Conservation (phyloP, 2,797 vertebrate genomes). For the Scolopax bukidnonensis region DNA sequence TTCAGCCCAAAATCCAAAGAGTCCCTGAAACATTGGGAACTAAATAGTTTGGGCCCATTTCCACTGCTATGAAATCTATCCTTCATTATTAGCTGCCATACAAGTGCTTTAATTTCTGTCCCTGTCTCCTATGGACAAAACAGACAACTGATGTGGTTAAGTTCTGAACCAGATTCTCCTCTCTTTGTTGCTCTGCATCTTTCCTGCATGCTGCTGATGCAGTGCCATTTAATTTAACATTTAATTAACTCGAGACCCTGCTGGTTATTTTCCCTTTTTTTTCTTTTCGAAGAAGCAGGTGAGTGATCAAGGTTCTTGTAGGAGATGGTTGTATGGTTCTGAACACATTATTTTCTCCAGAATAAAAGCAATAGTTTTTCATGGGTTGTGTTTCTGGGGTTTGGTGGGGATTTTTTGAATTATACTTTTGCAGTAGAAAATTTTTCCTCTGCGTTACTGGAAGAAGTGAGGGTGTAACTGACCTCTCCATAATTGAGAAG, state of each 20-base stretch:
- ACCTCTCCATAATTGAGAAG: not conserved
- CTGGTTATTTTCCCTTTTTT: not conserved
- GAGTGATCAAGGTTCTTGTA: not conserved
- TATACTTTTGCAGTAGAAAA: not conserved
- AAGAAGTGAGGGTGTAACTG: not conserved
- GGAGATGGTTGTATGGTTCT: not conserved
- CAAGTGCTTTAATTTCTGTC: constrained; percentile 17
- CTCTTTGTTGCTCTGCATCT: not conserved
- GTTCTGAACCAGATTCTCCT: not conserved
- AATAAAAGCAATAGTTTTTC: not conserved
- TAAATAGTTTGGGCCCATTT: not conserved
- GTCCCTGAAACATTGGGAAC: not conserved
- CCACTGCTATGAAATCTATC: not conserved
- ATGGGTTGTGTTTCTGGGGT: not conserved
- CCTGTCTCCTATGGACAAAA: not conserved
- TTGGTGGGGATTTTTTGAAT: not conserved
- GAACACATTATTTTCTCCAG: not conserved
- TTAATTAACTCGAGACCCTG: not conserved
- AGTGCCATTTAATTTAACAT: not conserved
- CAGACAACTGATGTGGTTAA: not conserved
- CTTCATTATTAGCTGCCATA: not conserved
- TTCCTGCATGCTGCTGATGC: not conserved
- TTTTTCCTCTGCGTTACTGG: not conserved
- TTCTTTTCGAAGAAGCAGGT: not conserved
- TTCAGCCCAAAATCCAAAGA: not conserved